A percentile compares a stretch with the other conserved stretches of the same genome.
phyloP scores from a whole-genome alignment of 2,797 vertebrate species.

The Spheniscus humboldti region DNA sequence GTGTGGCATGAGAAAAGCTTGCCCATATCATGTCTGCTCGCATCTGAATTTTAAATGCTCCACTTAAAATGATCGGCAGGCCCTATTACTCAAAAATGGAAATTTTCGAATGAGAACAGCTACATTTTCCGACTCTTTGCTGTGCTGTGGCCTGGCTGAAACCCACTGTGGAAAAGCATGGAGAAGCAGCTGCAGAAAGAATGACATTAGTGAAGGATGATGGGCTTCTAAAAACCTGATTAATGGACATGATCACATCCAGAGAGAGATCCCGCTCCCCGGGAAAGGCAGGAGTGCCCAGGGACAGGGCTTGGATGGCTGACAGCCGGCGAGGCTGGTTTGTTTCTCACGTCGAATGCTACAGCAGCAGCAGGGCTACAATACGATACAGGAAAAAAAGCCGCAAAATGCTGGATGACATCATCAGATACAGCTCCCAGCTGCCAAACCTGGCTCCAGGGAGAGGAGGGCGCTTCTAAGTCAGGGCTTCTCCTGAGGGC shows the following conservation, averaged over 20 bases:
- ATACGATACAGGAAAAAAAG: neutral
- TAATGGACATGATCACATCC: neutral
- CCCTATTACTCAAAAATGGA: neutral
- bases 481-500: neutral
- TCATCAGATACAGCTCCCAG: rapidly evolving
- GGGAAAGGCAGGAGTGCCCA: neutral
- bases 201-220: neutral
- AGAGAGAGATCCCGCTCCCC: rapidly evolving
- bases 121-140: neutral
- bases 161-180: neutral
- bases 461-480: rapidly evolving
- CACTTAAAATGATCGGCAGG: neutral
- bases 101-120: neutral
- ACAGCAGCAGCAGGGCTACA: neutral
- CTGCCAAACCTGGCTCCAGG: neutral
- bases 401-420: neutral
- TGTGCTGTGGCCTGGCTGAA: neutral
- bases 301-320: neutral
- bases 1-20: neutral
- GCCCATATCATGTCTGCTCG: neutral
- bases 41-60: neutral
- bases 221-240: neutral
- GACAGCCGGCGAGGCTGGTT: neutral
- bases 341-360: neutral
- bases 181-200: neutral